phyloP scores from a whole-genome alignment of 2,113 vertebrate species.

The Serinus canaria region DNA sequence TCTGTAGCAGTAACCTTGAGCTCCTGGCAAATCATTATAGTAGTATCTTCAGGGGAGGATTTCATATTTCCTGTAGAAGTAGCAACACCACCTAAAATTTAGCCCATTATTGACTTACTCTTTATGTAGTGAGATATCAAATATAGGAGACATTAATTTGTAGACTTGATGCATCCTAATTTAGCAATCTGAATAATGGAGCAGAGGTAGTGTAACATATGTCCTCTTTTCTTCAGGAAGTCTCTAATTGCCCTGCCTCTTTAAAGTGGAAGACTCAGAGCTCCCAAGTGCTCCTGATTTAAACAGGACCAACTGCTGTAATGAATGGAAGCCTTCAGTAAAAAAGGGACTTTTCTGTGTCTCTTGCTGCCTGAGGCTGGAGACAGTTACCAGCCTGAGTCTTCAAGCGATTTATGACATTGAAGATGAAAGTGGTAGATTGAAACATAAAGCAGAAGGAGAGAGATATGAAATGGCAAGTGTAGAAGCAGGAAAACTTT shows the following conservation, averaged over 20 bases:
- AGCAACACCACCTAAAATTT: neutral
- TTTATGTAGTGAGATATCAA: neutral
- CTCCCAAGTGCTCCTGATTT: neutral
- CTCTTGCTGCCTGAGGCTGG: neutral
- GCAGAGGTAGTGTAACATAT: neutral
- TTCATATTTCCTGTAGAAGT: neutral
- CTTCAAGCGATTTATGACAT: neutral
- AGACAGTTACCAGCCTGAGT: accelerated
- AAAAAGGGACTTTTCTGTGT: neutral
- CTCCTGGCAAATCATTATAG: neutral
- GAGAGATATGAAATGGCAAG: neutral
- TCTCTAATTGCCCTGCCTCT: neutral
- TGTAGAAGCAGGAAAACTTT: neutral
- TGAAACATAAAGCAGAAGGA: neutral
- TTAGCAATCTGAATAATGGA: neutral
- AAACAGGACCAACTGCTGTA: neutral
- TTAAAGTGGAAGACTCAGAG: neutral
- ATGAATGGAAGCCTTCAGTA: neutral
- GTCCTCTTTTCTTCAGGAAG: neutral
- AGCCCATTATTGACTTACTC: neutral
- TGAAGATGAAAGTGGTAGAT: neutral
- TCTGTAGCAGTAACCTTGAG: neutral
- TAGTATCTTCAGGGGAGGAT: neutral
- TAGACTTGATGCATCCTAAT: neutral
- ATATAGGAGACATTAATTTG: neutral